A percentile compares a stretch with the other conserved stretches of the same genome.
phyloP scores from a whole-genome alignment of 2,113 vertebrate genomes.

The Gallinago undulata region DNA sequence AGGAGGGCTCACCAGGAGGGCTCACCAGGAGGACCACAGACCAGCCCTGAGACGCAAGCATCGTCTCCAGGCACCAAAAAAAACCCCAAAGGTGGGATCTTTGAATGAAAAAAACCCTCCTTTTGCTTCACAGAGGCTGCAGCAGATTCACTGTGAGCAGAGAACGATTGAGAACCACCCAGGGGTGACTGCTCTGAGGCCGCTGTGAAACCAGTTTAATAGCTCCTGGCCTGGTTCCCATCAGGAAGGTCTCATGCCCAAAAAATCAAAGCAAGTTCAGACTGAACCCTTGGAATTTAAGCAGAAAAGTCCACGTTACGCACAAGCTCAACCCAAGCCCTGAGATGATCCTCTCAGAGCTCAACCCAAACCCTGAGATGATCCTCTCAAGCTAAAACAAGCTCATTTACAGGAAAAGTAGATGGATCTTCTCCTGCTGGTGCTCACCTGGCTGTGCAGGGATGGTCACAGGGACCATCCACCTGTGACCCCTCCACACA shows the following conservation, averaged over 20 bases:
- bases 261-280: too few relatives aligned
- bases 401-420: background rate
- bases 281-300: too few relatives aligned
- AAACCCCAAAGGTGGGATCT: background rate
- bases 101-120: accelerated
- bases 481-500: too few relatives aligned
- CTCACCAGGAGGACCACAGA: accelerated
- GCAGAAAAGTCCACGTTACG: too few relatives aligned
- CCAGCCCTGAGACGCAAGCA: too few relatives aligned
- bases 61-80: background rate
- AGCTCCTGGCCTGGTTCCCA: too few relatives aligned
- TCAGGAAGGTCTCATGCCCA: too few relatives aligned
- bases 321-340: too few relatives aligned
- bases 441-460: background rate
- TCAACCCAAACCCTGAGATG: background rate
- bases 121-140: too few relatives aligned
- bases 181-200: background rate
- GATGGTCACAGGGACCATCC: background rate
- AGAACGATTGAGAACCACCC: background rate
- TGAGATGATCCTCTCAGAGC: background rate
- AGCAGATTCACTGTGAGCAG: background rate
- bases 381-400: background rate
- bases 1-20: accelerated
- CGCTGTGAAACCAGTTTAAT: background rate
- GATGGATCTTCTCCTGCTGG: too few relatives aligned